A percentile compares a stretch with the other conserved stretches of the same genome.
These are phyloP conservation scores for Phalacrocorax brasilianus DNA, from an alignment of 2,113 vertebrate genomes.

Conservation along the genomic window DNA sequence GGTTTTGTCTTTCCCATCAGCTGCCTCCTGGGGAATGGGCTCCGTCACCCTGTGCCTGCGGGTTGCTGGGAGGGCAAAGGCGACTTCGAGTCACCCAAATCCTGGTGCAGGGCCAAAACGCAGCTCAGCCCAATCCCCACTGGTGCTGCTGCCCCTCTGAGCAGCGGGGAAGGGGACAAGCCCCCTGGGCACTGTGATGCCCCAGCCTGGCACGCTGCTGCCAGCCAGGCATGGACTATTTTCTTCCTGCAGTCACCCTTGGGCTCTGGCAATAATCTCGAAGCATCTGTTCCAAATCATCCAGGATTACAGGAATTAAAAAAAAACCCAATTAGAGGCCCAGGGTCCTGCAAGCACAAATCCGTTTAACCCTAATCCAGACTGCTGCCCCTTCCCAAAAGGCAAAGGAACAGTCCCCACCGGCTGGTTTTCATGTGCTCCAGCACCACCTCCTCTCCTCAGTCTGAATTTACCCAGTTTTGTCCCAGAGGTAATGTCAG, in stretches of 20 bases:
- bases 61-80: not conserved
- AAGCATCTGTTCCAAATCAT: constrained; percentile 75
- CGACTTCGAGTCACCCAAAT: not conserved
- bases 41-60: not conserved
- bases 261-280: constrained; percentile 67
- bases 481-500: not conserved
- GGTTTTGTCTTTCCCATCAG: constrained; percentile 39
- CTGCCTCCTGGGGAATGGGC: not conserved
- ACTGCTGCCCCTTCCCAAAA: constrained; percentile 49
- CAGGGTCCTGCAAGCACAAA: constrained; percentile 70
- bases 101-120: not conserved
- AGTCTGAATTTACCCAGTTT: not conserved
- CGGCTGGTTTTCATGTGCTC: not conserved
- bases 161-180: not conserved
- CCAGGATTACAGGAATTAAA: constrained; percentile 76
- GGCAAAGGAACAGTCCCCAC: not conserved
- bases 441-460: not conserved
- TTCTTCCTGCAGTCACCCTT: constrained; percentile 70
- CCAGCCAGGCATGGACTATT: constrained; percentile 16
- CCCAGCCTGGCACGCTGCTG: fast-evolving
- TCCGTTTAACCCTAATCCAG: constrained; percentile 75
- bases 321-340: constrained; percentile 67
- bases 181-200: fast-evolving
- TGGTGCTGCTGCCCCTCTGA: not conserved
- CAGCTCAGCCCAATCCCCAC: not conserved